These are phyloP conservation scores for Drosophila suzukii DNA, from an alignment of 1,140 invertebrate species.

Conservation along the genomic window DNA sequence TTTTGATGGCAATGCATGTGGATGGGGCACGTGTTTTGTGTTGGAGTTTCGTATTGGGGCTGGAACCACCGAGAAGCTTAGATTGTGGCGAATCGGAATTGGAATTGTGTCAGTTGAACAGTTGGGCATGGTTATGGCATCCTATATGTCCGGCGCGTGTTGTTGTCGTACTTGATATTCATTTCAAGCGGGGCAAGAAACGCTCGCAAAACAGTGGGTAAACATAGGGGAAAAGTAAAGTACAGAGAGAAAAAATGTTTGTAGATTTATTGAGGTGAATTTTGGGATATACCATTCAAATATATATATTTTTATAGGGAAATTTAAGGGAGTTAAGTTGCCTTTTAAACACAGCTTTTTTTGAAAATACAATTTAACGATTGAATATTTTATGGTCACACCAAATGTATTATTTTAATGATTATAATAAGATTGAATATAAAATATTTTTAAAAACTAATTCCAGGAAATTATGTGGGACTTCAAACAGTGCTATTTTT, in stretches of 20 bases:
- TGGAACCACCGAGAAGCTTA: constrained; percentile 5
- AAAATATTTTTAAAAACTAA: too few species aligned
- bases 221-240: neutral
- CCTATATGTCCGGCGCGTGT: constrained; percentile 16
- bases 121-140: constrained; percentile 38
- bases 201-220: constrained; percentile 42
- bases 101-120: constrained; percentile 68
- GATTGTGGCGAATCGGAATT: constrained; percentile 47
- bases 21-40: constrained; percentile 68
- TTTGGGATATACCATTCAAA: too few species aligned
- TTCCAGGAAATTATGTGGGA: too few species aligned
- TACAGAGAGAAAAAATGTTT: neutral
- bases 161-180: constrained; percentile 58
- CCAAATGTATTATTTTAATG: too few species aligned
- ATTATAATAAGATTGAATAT: too few species aligned
- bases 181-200: constrained; percentile 49
- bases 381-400: too few species aligned
- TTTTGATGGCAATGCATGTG: constrained; percentile 65
- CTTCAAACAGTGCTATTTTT: too few species aligned
- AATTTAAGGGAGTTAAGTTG: too few species aligned
- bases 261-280: too few species aligned
- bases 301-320: too few species aligned
- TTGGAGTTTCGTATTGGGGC: constrained; percentile 1
- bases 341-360: too few species aligned
- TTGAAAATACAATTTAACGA: too few species aligned